phyloP scores from a whole-genome alignment of 2,797 vertebrate species.

The Gallinago solitaria region DNA sequence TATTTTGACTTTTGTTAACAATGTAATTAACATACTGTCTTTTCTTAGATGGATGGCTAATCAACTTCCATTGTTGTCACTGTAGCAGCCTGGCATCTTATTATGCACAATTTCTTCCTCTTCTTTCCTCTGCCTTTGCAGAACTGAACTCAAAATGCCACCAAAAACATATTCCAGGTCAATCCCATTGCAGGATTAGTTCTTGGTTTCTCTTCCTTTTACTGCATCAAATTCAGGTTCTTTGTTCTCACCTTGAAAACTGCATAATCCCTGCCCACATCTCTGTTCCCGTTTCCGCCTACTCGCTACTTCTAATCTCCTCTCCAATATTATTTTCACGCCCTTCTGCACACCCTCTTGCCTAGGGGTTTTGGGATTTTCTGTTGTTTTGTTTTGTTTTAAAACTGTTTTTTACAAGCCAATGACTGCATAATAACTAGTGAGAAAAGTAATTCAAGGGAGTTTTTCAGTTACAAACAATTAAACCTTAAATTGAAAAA shows the following conservation, averaged over 20 bases:
- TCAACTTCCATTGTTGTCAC: neutral
- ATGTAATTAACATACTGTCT: neutral
- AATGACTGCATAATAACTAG: neutral
- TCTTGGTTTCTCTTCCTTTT: neutral
- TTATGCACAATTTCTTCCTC: fast-evolving
- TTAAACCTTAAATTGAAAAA: neutral
- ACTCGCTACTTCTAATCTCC: slow-evolving; percentile 28
- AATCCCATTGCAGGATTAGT: neutral
- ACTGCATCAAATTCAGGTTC: neutral
- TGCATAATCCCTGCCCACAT: slow-evolving; percentile 35
- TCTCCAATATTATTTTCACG: neutral
- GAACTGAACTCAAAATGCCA: neutral
- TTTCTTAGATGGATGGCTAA: neutral
- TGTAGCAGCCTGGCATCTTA: neutral
- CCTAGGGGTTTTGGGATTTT: neutral
- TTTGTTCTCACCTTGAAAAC: neutral
- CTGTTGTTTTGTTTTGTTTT: neutral
- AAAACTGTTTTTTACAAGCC: neutral
- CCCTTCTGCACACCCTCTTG: slow-evolving; percentile 44
- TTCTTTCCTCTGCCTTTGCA: neutral
- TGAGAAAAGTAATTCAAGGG: neutral
- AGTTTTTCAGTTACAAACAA: neutral
- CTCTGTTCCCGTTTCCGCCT: slow-evolving; percentile 13
- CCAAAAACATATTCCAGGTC: neutral
- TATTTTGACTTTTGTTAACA: neutral